Conservation (phyloP, 2,113 vertebrate genomes). For the Rutilus rutilus region DNA sequence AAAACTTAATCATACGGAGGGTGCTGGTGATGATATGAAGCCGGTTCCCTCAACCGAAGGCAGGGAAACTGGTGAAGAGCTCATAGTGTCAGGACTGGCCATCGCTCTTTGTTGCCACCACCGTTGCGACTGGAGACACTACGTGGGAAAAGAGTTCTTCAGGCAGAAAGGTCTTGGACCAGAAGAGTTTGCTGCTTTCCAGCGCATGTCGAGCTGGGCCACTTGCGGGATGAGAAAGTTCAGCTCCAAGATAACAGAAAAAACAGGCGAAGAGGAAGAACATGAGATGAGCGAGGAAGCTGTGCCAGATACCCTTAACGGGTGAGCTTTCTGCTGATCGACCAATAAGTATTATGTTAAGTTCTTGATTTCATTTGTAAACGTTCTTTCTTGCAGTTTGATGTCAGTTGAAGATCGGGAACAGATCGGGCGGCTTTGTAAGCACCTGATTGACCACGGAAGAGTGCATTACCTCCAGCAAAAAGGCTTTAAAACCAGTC, state of each 20-base stretch:
- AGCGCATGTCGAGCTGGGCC: slow-evolving; percentile 97
- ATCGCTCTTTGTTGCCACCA: slow-evolving; percentile 97
- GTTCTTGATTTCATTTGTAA: not conserved
- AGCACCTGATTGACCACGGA: slow-evolving; percentile 87
- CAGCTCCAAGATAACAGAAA: slow-evolving; percentile 29
- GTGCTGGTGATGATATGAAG: slow-evolving; percentile 16
- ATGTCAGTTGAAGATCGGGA: slow-evolving; percentile 82
- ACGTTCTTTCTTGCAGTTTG: slow-evolving; percentile 68
- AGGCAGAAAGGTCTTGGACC: slow-evolving; percentile 82
- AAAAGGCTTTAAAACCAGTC: slow-evolving; percentile 76
- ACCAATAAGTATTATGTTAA: not conserved
- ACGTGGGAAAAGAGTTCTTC: slow-evolving; percentile 93
- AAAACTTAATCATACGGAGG: slow-evolving; percentile 61
- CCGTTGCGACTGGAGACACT: slow-evolving; percentile 94
- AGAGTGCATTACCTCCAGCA: slow-evolving; percentile 82
- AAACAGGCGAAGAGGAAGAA: slow-evolving; percentile 69
- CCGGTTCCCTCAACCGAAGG: slow-evolving; percentile 23
- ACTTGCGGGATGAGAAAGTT: slow-evolving; percentile 84
- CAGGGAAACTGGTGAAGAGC: slow-evolving; percentile 48
- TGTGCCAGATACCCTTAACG: slow-evolving; percentile 61
- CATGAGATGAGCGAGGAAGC: slow-evolving; percentile 68
- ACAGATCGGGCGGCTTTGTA: slow-evolving; percentile 85
- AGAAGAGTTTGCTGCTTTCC: slow-evolving; percentile 86
- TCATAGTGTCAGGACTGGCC: slow-evolving; percentile 79
- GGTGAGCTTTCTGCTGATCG: slow-evolving; percentile 69